phyloP scores from a whole-genome alignment of 2,797 vertebrate species.

The Epinephelus coioides region DNA sequence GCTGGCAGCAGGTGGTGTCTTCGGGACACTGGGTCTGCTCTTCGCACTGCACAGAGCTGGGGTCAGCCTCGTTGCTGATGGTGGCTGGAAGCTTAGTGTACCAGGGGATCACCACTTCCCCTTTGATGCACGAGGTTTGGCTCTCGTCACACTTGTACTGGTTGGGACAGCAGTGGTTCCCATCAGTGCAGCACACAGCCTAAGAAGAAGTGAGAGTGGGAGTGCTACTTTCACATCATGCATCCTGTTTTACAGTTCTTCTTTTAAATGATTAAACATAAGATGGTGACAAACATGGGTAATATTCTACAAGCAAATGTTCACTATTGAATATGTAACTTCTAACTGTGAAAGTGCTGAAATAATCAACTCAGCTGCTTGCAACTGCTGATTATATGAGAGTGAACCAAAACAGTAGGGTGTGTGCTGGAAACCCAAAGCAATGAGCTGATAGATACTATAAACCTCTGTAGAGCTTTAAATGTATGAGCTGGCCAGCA shows the following conservation, averaged over 20 bases:
- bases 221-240: constrained; percentile 36
- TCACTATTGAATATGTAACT: background rate
- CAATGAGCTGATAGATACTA: background rate
- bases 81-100: constrained; percentile 77
- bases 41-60: constrained; percentile 49
- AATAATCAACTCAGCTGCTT: too few relatives aligned
- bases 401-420: background rate
- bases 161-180: constrained; percentile 78
- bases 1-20: constrained; percentile 74
- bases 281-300: background rate
- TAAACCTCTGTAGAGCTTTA: background rate
- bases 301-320: background rate
- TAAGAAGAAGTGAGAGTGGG: constrained; percentile 52
- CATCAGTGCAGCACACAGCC: constrained; percentile 81
- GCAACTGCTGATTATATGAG: background rate
- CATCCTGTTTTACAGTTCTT: constrained; percentile 32
- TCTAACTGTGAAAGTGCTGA: too few relatives aligned
- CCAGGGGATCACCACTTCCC: constrained; percentile 78
- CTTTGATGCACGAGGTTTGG: constrained; percentile 59
- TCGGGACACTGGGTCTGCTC: constrained; percentile 52
- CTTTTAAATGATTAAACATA: constrained; percentile 11
- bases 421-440: background rate
- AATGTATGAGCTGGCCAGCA: too few relatives aligned
- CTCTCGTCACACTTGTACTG: constrained; percentile 62
- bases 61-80: background rate